Percentiles rank a stretch among this genome's conserved stretches.
Conservation (phyloP, 2,113 vertebrate genomes). For the Cepphus grylle region DNA sequence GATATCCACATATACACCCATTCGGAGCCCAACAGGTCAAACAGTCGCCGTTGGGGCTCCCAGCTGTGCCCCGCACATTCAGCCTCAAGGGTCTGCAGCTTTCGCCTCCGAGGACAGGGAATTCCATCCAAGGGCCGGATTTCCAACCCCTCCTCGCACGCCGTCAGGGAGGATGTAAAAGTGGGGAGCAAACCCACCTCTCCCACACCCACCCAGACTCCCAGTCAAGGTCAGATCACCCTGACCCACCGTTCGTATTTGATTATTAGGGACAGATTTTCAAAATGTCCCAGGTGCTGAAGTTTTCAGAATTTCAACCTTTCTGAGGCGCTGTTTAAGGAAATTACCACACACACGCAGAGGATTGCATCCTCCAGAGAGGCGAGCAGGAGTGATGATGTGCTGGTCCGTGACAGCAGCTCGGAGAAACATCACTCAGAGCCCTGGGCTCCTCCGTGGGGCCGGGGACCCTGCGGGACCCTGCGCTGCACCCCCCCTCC, state of each 20-base stretch:
- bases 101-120: not conserved
- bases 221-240: not conserved
- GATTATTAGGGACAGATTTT: not conserved
- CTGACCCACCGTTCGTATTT: accelerated
- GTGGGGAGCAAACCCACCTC: not conserved
- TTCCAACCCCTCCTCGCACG: not conserved
- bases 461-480: not conserved
- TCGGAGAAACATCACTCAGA: not conserved
- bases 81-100: accelerated
- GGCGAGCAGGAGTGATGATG: too few relatives aligned
- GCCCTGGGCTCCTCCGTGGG: not conserved
- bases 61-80: not conserved
- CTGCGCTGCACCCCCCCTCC: accelerated
- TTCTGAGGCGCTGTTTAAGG: not conserved
- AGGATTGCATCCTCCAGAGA: not conserved
- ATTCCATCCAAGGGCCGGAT: not conserved
- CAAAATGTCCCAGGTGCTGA: accelerated
- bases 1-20: not conserved
- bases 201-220: accelerated
- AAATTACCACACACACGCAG: not conserved
- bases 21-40: not conserved
- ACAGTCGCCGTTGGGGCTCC: accelerated
- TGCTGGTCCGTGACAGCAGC: not conserved
- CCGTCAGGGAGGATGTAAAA: not conserved
- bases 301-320: not conserved